These are phyloP conservation scores for Agelas oroides DNA, from an alignment of 37 sponge, comb jelly and placozoan species.

Conservation along the genomic window DNA sequence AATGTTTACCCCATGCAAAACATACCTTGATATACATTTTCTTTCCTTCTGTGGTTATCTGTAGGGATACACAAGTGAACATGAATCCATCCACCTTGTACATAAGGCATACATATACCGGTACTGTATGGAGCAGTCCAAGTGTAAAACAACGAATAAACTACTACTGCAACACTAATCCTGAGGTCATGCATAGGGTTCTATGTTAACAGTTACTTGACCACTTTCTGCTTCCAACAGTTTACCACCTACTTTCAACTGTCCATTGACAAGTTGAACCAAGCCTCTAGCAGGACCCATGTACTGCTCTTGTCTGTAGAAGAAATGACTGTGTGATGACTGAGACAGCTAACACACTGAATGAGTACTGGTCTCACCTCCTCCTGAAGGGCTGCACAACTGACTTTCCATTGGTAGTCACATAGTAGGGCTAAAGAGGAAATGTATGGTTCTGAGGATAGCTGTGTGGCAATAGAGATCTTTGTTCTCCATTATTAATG, in stretches of 20 bases:
- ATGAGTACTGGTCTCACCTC: background rate
- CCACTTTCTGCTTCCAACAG: too few relatives aligned
- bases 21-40: constrained; percentile 44
- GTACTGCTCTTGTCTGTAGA: background rate
- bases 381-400: constrained; percentile 8
- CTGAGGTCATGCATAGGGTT: too few relatives aligned
- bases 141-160: too few relatives aligned
- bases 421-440: constrained; percentile 29
- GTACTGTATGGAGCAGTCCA: too few relatives aligned
- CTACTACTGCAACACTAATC: too few relatives aligned
- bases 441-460: too few relatives aligned
- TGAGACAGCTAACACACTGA: background rate
- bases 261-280: constrained; percentile 27
- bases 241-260: constrained; percentile 16
- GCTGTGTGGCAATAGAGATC: too few relatives aligned
- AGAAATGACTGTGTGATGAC: background rate
- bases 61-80: background rate
- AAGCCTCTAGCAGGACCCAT: background rate
- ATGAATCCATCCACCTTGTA: too few relatives aligned
- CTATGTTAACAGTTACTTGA: too few relatives aligned
- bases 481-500: too few relatives aligned
- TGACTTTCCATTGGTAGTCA: constrained; percentile 30
- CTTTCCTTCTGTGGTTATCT: constrained; percentile 58
- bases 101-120: background rate
- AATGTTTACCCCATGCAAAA: too few relatives aligned